phyloP scores from a whole-genome alignment of 2,888 invertebrate genomes.

The Rhingia rostrata region DNA sequence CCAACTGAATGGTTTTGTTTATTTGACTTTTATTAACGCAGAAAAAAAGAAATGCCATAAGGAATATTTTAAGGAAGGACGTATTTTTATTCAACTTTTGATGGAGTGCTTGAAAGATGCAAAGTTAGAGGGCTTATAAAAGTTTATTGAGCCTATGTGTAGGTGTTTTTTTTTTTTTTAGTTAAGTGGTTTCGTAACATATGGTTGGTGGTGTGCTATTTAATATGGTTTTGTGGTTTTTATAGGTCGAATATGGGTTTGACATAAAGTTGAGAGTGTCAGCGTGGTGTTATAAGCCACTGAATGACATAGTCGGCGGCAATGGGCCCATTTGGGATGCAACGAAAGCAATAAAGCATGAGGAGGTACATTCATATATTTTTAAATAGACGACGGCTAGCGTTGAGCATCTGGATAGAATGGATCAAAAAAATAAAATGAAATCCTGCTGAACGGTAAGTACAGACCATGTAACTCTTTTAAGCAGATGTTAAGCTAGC shows the following conservation, averaged over 20 bases:
- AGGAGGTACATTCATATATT: no score
- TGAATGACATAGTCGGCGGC: background rate
- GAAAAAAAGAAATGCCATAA: background rate
- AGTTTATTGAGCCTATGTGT: conserved; percentile 55
- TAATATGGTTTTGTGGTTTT: conserved; percentile 35
- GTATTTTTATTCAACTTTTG: conserved; percentile 52
- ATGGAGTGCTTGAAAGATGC: conserved; percentile 27
- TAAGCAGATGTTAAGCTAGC: no score
- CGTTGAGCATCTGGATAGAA: no score
- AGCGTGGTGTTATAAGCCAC: background rate
- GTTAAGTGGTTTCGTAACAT: conserved; percentile 44
- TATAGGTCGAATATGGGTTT: conserved; percentile 8
- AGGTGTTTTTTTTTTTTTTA: conserved; percentile 8
- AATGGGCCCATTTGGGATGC: no score
- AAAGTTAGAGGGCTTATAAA: conserved; percentile 65
- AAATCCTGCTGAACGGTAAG: no score
- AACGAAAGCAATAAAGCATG: no score
- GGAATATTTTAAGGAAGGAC: conserved; percentile 55
- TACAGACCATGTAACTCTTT: no score
- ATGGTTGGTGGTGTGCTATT: conserved; percentile 25
- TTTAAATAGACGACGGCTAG: no score
- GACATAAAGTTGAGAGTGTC: conserved; percentile 1
- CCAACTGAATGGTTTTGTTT: conserved; percentile 69
- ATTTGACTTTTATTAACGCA: conserved; percentile 65
- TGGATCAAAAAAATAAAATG: no score